phyloP scores from a whole-genome alignment of 2,797 vertebrate species.

The Coccyzus lansbergi region DNA sequence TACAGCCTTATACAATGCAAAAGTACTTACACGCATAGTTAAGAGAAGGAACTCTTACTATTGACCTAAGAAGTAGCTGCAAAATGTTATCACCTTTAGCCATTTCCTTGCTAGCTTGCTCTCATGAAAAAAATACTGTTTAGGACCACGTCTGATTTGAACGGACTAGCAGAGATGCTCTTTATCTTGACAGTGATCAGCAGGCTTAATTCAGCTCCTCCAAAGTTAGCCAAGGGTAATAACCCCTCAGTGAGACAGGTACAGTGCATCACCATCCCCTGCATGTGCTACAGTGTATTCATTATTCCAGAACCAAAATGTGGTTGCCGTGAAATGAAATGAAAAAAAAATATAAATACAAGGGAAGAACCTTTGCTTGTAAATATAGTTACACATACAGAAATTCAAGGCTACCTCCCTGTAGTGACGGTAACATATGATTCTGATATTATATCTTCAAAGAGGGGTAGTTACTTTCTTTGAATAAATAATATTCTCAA shows the following conservation, averaged over 20 bases:
- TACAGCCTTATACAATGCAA: neutral
- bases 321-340: neutral
- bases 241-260: neutral
- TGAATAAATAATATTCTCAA: slow-evolving; percentile 40
- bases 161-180: neutral
- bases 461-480: slow-evolving; percentile 52
- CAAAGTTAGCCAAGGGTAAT: neutral
- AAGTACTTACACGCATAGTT: neutral
- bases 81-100: neutral
- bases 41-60: neutral
- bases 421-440: neutral
- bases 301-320: neutral
- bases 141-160: neutral
- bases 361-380: neutral
- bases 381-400: neutral
- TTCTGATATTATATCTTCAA: slow-evolving; percentile 48
- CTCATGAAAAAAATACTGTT: neutral
- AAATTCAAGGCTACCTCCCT: neutral
- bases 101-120: neutral
- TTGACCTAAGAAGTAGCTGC: neutral
- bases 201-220: neutral
- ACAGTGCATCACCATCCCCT: neutral
- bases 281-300: neutral
- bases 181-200: neutral
- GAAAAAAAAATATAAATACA: neutral